Conservation (phyloP, 2,113 vertebrate genomes). For the Lepidothrix coronata region DNA sequence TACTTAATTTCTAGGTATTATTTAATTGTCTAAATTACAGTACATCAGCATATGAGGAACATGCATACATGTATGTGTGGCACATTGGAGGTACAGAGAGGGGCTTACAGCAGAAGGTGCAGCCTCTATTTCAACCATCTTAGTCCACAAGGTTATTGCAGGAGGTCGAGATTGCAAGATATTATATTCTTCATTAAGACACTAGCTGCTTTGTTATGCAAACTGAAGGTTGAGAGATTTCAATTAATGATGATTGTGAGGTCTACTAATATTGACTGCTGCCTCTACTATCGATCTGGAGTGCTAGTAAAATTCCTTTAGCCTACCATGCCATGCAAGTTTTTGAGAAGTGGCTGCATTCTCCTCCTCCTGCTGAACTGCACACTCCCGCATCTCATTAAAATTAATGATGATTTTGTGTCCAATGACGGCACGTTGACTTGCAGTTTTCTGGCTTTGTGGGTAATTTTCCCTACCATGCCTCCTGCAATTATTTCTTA, state of each 20-base stretch:
- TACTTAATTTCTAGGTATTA: background rate
- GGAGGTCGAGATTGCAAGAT: background rate
- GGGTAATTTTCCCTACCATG: constrained; percentile 21
- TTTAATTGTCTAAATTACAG: background rate
- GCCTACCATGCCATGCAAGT: background rate
- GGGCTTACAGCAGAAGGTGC: background rate
- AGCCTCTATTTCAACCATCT: background rate
- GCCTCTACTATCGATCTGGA: constrained; percentile 63
- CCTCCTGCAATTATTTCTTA: constrained; percentile 38
- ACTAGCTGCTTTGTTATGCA: constrained; percentile 55
- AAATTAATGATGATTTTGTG: constrained; percentile 51
- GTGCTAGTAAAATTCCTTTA: constrained; percentile 54
- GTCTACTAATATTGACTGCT: constrained; percentile 64
- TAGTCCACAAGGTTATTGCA: background rate
- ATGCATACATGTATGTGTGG: accelerated
- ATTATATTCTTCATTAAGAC: background rate
- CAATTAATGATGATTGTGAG: constrained; percentile 58
- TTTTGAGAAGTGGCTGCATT: constrained; percentile 13
- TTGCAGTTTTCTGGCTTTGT: constrained; percentile 39
- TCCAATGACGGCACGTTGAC: background rate
- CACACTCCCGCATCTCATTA: constrained; percentile 55
- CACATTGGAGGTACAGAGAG: background rate
- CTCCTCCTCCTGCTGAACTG: constrained; percentile 3
- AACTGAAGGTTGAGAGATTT: constrained; percentile 41
- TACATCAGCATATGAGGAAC: background rate